A percentile compares a stretch with the other conserved stretches of the same genome.
Evolutionary conservation across 2,113 vertebrate genomes (phyloP).

Genomic region (Meleagris gallopavo): DNA sequence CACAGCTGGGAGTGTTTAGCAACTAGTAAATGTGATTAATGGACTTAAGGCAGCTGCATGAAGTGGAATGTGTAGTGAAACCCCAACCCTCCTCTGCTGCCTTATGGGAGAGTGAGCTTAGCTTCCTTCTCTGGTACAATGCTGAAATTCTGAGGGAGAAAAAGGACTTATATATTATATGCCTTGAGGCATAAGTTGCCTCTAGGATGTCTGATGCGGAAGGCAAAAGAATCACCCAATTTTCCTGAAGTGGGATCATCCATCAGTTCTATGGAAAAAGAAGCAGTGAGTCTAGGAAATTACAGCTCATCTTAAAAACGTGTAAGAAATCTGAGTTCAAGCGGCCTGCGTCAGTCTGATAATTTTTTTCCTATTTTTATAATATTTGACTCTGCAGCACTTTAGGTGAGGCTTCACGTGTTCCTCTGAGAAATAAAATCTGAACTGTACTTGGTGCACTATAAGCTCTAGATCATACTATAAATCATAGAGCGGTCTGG

Average conservation of each 20-base stretch:
- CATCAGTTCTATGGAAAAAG: background rate
- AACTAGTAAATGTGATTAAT: background rate
- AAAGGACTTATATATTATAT: background rate
- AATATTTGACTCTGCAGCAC: background rate
- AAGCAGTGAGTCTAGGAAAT: background rate
- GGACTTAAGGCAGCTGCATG: background rate
- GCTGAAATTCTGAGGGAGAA: background rate
- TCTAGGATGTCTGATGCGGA: background rate
- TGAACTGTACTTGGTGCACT: background rate
- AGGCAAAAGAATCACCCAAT: fast-evolving
- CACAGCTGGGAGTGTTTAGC: background rate
- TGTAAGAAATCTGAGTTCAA: background rate
- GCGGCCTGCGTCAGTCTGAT: background rate
- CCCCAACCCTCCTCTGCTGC: background rate
- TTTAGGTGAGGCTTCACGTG: background rate
- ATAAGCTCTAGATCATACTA: background rate
- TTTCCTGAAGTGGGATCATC: background rate
- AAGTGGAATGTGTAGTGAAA: background rate
- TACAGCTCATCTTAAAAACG: background rate
- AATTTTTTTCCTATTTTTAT: background rate
- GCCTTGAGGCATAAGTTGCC: background rate
- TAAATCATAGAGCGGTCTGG: background rate
- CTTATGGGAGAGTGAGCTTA: background rate
- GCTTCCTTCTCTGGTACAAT: background rate
- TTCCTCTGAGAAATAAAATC: background rate